Percentiles rank a stretch among this genome's conserved stretches.
These are phyloP conservation scores for Drosophila kokeensis DNA, from an alignment of 2,888 invertebrate species.

Conservation along the genomic window DNA sequence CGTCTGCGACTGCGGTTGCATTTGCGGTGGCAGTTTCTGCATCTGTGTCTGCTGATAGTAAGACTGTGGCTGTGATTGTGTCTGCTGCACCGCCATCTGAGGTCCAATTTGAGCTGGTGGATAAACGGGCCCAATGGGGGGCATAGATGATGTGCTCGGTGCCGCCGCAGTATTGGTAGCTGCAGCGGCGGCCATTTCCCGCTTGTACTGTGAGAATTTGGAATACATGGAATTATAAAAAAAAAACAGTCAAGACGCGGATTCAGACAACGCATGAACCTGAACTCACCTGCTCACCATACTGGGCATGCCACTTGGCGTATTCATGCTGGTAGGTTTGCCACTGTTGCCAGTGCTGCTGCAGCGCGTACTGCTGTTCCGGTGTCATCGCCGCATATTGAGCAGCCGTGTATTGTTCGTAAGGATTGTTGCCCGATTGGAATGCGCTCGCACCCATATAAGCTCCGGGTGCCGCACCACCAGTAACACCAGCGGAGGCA, in stretches of 20 bases:
- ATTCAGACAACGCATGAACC: background rate
- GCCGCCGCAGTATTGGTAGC: slow-evolving; percentile 26
- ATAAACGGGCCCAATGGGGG: slow-evolving; percentile 34
- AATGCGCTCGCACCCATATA: slow-evolving; percentile 6
- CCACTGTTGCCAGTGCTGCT: slow-evolving; percentile 85
- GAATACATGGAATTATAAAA: background rate
- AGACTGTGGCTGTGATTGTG: slow-evolving; percentile 31
- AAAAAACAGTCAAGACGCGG: background rate
- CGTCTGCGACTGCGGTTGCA: slow-evolving; percentile 18
- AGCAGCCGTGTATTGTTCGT: slow-evolving; percentile 81
- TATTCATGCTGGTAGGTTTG: slow-evolving; percentile 85
- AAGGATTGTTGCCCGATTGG: slow-evolving; percentile 61
- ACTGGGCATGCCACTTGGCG: slow-evolving; percentile 85
- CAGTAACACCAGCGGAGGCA: background rate
- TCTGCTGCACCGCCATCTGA: slow-evolving; percentile 27
- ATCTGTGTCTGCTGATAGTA: slow-evolving; percentile 1
- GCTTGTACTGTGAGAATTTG: slow-evolving; percentile 77
- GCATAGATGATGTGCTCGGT: slow-evolving; percentile 1
- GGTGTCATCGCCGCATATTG: slow-evolving; percentile 84
- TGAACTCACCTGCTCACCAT: slow-evolving; percentile 83
- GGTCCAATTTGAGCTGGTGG: slow-evolving; percentile 19
- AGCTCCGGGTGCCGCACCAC: background rate
- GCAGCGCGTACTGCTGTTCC: slow-evolving; percentile 84
- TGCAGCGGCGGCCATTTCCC: slow-evolving; percentile 84
- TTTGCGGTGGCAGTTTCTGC: slow-evolving; percentile 27